These are phyloP conservation scores for Camelus bactrianus DNA, from an alignment of 2,113 vertebrate genomes.

Conservation along the genomic window DNA sequence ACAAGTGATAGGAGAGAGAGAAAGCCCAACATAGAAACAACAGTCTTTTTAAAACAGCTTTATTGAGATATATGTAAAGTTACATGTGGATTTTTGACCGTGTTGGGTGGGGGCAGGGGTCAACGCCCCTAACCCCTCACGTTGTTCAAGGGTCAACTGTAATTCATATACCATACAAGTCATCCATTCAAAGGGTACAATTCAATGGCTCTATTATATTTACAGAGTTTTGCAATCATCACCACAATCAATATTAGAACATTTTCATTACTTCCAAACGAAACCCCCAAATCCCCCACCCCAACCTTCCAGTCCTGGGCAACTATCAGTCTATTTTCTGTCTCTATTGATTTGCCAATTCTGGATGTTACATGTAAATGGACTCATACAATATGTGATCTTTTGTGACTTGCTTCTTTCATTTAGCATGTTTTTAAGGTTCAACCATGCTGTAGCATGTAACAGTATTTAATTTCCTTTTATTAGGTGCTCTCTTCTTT, in stretches of 20 bases:
- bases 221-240: neutral
- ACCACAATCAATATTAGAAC: neutral
- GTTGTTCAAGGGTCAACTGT: neutral
- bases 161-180: neutral
- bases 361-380: neutral
- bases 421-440: constrained; percentile 40
- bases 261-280: constrained; percentile 38
- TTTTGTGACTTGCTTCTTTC: constrained; percentile 31
- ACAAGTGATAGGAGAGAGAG: neutral
- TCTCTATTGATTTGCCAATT: neutral
- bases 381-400: neutral
- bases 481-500: neutral
- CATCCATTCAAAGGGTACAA: neutral
- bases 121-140: neutral
- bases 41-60: neutral
- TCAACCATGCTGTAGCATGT: neutral
- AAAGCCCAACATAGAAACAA: neutral
- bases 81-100: neutral
- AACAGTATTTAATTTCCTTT: constrained; percentile 32
- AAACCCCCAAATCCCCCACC: neutral
- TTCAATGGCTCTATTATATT: neutral
- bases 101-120: neutral
- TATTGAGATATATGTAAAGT: neutral
- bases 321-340: neutral
- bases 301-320: neutral